Conservation (phyloP, 2,888 invertebrate species). For the Oasisia sp. region DNA sequence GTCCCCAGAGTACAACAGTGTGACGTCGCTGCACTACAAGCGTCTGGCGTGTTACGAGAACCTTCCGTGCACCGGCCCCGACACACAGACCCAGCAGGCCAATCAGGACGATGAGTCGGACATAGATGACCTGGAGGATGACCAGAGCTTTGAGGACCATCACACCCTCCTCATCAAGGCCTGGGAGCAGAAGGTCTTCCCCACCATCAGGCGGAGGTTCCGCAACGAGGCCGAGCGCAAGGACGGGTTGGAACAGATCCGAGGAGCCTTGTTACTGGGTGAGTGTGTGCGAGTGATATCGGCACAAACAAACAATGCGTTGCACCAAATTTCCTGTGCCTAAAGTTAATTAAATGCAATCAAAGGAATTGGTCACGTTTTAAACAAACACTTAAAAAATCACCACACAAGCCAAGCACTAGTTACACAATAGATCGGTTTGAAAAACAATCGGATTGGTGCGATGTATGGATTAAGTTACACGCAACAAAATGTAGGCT, state of each 20-base stretch:
- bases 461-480: not conserved
- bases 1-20: slow-evolving; percentile 57
- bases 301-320: too few relatives aligned
- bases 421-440: too few relatives aligned
- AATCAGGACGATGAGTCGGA: slow-evolving; percentile 59
- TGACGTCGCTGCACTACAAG: slow-evolving; percentile 55
- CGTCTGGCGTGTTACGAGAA: slow-evolving; percentile 57
- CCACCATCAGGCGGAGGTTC: slow-evolving; percentile 63
- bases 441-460: too few relatives aligned
- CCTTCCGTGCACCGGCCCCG: slow-evolving; percentile 58
- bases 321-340: too few relatives aligned
- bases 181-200: slow-evolving; percentile 66
- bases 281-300: not conserved
- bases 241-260: slow-evolving; percentile 66
- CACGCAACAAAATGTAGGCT: too few relatives aligned
- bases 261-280: slow-evolving; percentile 65
- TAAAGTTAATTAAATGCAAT: too few relatives aligned
- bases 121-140: slow-evolving; percentile 59
- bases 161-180: slow-evolving; percentile 64
- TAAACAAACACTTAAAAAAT: too few relatives aligned
- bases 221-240: slow-evolving; percentile 66
- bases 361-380: too few relatives aligned
- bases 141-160: slow-evolving; percentile 59
- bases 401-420: too few relatives aligned
- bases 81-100: slow-evolving; percentile 45